These are phyloP conservation scores for Anagyrus pseudococci DNA, from an alignment of 2,888 invertebrate genomes.

Conservation along the genomic window DNA sequence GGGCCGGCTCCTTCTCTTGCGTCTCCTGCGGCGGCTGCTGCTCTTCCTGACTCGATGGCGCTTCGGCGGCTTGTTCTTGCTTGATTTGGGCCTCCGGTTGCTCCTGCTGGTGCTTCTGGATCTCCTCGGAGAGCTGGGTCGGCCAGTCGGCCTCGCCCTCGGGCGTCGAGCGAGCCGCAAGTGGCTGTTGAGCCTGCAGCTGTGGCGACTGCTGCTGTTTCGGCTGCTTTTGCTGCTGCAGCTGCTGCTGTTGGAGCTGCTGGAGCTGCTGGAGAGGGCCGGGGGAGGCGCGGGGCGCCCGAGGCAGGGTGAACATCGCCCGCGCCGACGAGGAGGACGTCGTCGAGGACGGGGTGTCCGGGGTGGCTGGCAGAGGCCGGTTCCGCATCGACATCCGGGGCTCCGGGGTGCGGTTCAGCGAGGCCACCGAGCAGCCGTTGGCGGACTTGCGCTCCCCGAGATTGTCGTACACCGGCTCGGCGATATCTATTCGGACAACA, in stretches of 20 bases:
- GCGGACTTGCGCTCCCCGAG: conserved; percentile 84
- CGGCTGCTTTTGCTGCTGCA: no score
- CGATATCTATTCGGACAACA: conserved; percentile 65
- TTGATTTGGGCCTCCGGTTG: neutral
- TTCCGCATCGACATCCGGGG: conserved; percentile 69
- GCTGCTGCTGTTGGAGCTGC: no score
- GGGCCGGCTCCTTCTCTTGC: neutral
- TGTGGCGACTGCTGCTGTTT: no score
- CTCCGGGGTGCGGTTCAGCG: conserved; percentile 75
- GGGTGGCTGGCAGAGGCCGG: conserved; percentile 72
- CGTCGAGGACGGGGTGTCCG: conserved; percentile 42
- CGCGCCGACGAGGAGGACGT: neutral
- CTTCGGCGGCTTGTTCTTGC: neutral
- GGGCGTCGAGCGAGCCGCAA: conserved; percentile 58
- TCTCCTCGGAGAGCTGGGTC: conserved; percentile 65
- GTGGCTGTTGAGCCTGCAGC: no score
- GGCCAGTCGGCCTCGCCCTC: conserved; percentile 63
- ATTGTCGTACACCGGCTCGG: conserved; percentile 87
- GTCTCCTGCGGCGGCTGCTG: conserved; percentile 60
- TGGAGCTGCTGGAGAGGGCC: neutral
- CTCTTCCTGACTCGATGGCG: conserved; percentile 52
- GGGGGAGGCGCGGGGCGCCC: conserved; percentile 6
- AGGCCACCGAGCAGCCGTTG: conserved; percentile 81
- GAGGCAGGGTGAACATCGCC: conserved; percentile 37
- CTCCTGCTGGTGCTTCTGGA: conserved; percentile 51